Percentiles rank a stretch among this genome's conserved stretches.
Evolutionary conservation across 2,797 vertebrate species (phyloP).

Genomic region (Myripristis jacobus): DNA sequence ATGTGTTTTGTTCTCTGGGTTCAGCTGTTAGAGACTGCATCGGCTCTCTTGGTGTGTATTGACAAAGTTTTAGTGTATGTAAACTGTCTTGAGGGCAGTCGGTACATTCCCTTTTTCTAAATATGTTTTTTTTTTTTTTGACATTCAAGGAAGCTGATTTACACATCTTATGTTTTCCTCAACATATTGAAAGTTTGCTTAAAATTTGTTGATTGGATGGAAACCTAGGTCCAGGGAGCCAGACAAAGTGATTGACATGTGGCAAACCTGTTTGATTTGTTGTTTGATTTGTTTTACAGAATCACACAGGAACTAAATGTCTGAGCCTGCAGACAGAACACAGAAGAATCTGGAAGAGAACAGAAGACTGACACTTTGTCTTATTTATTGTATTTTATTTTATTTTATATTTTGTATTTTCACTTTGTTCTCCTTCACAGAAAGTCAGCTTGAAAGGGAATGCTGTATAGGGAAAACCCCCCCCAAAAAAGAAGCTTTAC

Average conservation of each 20-base stretch:
- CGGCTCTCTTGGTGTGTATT: too few relatives aligned
- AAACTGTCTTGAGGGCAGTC: too few relatives aligned
- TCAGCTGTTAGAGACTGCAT: too few relatives aligned
- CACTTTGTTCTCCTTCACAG: background rate
- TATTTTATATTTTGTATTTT: background rate
- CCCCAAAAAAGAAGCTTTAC: constrained; percentile 52
- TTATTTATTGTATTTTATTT: constrained; percentile 41
- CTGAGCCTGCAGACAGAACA: constrained; percentile 11
- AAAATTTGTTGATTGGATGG: too few relatives aligned
- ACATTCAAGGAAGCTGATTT: too few relatives aligned
- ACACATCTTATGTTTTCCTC: too few relatives aligned
- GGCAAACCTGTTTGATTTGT: background rate
- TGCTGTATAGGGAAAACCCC: constrained; percentile 28
- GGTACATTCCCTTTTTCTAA: too few relatives aligned
- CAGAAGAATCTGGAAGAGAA: constrained; percentile 19
- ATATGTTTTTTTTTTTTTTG: too few relatives aligned
- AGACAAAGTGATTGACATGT: background rate
- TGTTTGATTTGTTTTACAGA: constrained; percentile 59
- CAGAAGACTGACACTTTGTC: constrained; percentile 18
- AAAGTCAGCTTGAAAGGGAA: constrained; percentile 31
- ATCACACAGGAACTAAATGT: constrained; percentile 47
- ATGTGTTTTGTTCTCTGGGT: too few relatives aligned
- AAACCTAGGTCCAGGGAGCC: background rate
- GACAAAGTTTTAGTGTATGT: too few relatives aligned
- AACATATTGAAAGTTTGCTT: too few relatives aligned